These are phyloP conservation scores for Lordiphosa mommai DNA, from an alignment of 1,140 invertebrate species.

Conservation along the genomic window DNA sequence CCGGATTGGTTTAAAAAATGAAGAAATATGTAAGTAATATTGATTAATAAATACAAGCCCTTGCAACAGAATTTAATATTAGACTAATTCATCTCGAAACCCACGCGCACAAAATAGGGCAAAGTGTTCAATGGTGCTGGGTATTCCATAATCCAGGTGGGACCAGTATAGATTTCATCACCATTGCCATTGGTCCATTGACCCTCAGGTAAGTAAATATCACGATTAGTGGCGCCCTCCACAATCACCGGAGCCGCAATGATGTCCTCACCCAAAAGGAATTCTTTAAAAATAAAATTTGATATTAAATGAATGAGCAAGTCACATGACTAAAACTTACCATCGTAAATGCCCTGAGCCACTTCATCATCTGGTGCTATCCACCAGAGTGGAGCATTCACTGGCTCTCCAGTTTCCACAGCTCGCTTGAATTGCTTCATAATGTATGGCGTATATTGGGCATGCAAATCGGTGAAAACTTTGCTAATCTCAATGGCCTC, in stretches of 20 bases:
- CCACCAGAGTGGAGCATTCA: conserved; percentile 97
- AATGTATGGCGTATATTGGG: conserved; percentile 84
- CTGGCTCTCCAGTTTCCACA: conserved; percentile 84
- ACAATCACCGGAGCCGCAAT: conserved; percentile 91
- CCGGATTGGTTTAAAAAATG: too few species aligned
- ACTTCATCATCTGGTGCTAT: conserved; percentile 85
- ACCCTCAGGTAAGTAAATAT: conserved; percentile 89
- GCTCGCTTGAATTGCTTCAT: conserved; percentile 82
- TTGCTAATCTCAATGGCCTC: conserved; percentile 85
- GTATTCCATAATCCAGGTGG: conserved; percentile 84
- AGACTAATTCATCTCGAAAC: conserved; percentile 31
- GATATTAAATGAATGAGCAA: background rate
- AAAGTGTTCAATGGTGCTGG: conserved; percentile 84
- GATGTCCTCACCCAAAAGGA: conserved; percentile 89
- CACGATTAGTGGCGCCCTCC: conserved; percentile 83
- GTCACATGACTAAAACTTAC: conserved; percentile 81
- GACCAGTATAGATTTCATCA: conserved; percentile 81
- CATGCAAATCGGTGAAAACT: conserved; percentile 85
- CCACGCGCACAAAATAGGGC: conserved; percentile 83
- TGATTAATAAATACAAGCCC: too few species aligned
- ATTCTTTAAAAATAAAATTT: conserved; percentile 82
- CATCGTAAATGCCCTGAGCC: conserved; percentile 85
- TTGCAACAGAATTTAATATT: too few species aligned
- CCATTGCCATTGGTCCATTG: conserved; percentile 84
- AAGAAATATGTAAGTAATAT: too few species aligned